Evolutionary conservation across 1,140 invertebrate genomes (phyloP).

Genomic region (Chelonus insularis): DNA sequence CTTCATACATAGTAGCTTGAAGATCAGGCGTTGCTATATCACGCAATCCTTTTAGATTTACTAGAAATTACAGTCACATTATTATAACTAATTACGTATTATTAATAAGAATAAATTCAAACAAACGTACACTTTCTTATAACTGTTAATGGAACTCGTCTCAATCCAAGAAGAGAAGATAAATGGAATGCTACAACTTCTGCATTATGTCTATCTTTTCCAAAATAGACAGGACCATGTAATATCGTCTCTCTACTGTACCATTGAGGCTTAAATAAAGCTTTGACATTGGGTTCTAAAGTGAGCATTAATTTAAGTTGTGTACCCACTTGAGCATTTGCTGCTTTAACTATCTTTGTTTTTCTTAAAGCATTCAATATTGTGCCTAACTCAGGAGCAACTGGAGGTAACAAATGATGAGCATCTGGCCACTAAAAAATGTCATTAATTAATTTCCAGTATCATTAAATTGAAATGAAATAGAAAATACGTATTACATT

Average conservation of each 20-base stretch:
- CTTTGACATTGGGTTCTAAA: slow-evolving; percentile 76
- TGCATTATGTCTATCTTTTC: slow-evolving; percentile 90
- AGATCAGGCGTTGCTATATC: slow-evolving; percentile 70
- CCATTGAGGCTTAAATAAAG: slow-evolving; percentile 90
- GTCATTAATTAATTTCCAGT: no score
- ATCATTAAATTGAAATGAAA: no score
- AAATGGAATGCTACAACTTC: slow-evolving; percentile 95
- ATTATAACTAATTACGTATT: no score
- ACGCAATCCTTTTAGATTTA: slow-evolving; percentile 78
- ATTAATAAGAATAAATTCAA: no score
- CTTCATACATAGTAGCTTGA: slow-evolving; percentile 64
- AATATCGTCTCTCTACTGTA: slow-evolving; percentile 77
- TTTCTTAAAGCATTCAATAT: slow-evolving; percentile 71
- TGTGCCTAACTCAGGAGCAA: slow-evolving; percentile 68
- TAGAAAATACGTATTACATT: no score
- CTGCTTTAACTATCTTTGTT: slow-evolving; percentile 72
- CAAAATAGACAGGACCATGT: slow-evolving; percentile 79
- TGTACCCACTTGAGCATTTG: slow-evolving; percentile 79
- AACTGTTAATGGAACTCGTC: slow-evolving; percentile 77
- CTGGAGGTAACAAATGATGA: slow-evolving; percentile 68
- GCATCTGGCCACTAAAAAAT: slow-evolving; percentile 69
- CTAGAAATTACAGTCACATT: no score
- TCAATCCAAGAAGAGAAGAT: slow-evolving; percentile 75
- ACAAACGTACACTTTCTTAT: slow-evolving; percentile 71
- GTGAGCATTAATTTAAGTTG: slow-evolving; percentile 85